These are phyloP conservation scores for Cancer borealis DNA, from an alignment of 2,888 invertebrate genomes.

Conservation along the genomic window DNA sequence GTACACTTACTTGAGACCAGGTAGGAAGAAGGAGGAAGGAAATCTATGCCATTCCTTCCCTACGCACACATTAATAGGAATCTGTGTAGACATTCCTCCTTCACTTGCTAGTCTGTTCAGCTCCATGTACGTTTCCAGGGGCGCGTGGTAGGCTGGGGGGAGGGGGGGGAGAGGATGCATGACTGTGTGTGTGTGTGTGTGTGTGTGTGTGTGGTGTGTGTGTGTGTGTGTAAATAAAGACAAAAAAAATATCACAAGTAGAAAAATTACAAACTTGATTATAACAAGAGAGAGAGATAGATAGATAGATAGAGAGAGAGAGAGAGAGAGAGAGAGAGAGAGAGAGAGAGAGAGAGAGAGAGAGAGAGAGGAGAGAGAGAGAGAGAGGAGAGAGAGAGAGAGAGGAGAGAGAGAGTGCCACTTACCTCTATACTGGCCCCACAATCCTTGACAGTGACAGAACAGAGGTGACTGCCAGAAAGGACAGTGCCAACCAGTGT, in stretches of 20 bases:
- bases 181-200: neutral
- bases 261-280: no score
- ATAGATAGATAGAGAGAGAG: no score
- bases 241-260: no score
- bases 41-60: conserved; percentile 99
- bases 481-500: conserved; percentile 85
- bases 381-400: no score
- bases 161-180: neutral
- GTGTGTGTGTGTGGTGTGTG: no score
- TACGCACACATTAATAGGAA: conserved; percentile 87
- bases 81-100: conserved; percentile 81
- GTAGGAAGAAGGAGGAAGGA: conserved; percentile 96
- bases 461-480: conserved; percentile 82
- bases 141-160: conserved; percentile 90
- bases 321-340: no score
- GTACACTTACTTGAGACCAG: conserved; percentile 83
- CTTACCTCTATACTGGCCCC: conserved; percentile 83
- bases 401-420: neutral
- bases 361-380: no score
- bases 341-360: no score
- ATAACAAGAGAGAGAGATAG: no score
- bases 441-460: conserved; percentile 83
- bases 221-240: no score
- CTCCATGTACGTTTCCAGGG: conserved; percentile 91
- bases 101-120: conserved; percentile 82